Evolutionary conservation across 2,113 vertebrate genomes (phyloP).

Genomic region (Hipposideros armiger): DNA sequence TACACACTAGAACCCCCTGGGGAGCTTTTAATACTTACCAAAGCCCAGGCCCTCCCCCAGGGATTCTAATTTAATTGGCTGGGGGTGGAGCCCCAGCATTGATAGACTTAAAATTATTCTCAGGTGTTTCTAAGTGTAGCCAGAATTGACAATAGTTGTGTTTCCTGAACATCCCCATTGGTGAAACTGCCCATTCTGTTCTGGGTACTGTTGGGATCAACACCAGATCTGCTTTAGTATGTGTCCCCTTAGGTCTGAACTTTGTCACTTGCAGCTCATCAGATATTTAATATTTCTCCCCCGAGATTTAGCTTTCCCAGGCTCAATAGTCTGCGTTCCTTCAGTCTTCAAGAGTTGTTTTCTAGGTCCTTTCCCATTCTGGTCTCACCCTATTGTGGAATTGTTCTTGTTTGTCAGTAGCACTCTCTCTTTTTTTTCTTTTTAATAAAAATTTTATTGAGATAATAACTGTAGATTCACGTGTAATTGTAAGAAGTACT

Average conservation of each 20-base stretch:
- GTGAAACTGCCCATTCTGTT: neutral
- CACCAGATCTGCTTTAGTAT: neutral
- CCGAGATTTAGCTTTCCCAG: neutral
- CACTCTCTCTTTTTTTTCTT: neutral
- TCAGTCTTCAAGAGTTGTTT: neutral
- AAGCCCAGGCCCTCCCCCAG: neutral
- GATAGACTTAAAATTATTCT: conserved; percentile 43
- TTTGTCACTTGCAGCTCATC: conserved; percentile 43
- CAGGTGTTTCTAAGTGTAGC: conserved; percentile 6
- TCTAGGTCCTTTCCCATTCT: neutral
- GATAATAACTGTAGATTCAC: no score
- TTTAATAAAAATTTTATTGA: no score
- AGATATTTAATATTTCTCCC: conserved; percentile 42
- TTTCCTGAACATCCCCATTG: neutral
- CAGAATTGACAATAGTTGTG: neutral
- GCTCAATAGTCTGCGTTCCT: neutral
- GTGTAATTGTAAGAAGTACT: no score
- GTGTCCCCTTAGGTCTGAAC: neutral
- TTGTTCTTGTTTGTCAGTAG: conserved; percentile 5
- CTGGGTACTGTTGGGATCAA: neutral
- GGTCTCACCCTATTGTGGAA: neutral
- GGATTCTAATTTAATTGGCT: conserved; percentile 66
- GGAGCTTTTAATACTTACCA: neutral
- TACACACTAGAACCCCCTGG: conserved; percentile 10
- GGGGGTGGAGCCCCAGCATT: neutral